These are phyloP conservation scores for Syrphus vitripennis DNA, from an alignment of 2,888 invertebrate species.

Conservation along the genomic window DNA sequence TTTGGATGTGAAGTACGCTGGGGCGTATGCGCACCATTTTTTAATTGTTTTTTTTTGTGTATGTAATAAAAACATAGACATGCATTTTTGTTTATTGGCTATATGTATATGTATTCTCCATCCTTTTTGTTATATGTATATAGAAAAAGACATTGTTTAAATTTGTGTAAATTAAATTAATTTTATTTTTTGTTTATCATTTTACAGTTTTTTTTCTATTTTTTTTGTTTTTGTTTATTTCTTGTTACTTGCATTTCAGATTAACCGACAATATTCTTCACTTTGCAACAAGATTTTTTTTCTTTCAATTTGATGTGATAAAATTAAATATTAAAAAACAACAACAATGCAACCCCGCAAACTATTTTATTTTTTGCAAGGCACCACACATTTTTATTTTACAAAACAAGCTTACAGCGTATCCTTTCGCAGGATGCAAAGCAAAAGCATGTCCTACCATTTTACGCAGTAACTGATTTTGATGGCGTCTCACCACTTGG, in stretches of 20 bases:
- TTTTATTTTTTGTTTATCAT: slow-evolving; percentile 12
- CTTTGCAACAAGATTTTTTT: slow-evolving; percentile 17
- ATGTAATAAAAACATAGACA: no score
- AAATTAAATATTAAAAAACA: slow-evolving; percentile 47
- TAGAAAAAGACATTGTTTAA: not conserved
- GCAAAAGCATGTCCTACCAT: not conserved
- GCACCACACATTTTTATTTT: slow-evolving; percentile 55
- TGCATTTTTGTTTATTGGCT: no score
- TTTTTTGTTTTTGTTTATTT: slow-evolving; percentile 12
- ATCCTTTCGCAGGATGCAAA: not conserved
- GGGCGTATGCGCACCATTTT: slow-evolving; percentile 1
- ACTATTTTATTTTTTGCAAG: slow-evolving; percentile 39
- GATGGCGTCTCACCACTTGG: slow-evolving; percentile 64
- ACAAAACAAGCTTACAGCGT: slow-evolving; percentile 41
- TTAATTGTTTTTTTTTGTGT: not conserved
- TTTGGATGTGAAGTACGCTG: not conserved
- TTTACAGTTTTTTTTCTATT: slow-evolving; percentile 36
- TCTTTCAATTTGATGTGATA: slow-evolving; percentile 20
- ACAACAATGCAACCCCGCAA: slow-evolving; percentile 54
- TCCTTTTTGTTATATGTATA: no score
- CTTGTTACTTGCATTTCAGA: slow-evolving; percentile 42
- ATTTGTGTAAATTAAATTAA: slow-evolving; percentile 25
- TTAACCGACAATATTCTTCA: slow-evolving; percentile 24
- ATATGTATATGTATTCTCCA: no score
- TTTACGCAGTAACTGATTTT: slow-evolving; percentile 75